Evolutionary conservation across 2,888 invertebrate species (phyloP).

Genomic region (Cataglyphis cursor): DNA sequence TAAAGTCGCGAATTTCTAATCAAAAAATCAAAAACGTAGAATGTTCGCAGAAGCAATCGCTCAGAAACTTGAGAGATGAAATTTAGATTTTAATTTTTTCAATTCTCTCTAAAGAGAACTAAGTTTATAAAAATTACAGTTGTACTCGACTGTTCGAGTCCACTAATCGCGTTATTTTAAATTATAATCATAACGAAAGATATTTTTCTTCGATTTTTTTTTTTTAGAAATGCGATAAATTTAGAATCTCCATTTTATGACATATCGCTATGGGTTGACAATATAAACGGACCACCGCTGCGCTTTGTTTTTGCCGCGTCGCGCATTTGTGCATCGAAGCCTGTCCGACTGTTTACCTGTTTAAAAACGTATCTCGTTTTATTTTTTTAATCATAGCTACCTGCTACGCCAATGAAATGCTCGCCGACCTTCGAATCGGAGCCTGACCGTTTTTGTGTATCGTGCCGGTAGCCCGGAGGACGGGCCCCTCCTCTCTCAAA

Average conservation of each 20-base stretch:
- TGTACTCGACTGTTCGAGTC: neutral
- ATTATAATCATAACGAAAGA: neutral
- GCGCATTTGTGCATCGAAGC: conserved; percentile 54
- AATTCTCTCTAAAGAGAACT: neutral
- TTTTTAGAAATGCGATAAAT: neutral
- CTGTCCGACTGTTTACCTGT: conserved; percentile 64
- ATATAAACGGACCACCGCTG: conserved; percentile 31
- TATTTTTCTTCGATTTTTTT: neutral
- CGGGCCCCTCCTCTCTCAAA: conserved; percentile 63
- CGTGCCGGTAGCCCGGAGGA: conserved; percentile 71
- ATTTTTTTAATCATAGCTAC: conserved; percentile 63
- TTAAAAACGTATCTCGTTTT: conserved; percentile 39
- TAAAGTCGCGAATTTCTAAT: neutral
- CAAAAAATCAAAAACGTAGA: neutral
- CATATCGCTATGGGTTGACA: neutral
- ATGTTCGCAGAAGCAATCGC: neutral
- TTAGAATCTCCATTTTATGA: neutral
- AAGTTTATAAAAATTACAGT: neutral
- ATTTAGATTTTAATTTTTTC: neutral
- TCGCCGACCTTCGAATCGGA: conserved; percentile 84
- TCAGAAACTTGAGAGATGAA: neutral
- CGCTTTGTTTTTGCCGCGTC: conserved; percentile 65
- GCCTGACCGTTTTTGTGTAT: conserved; percentile 83
- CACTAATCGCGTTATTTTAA: neutral
- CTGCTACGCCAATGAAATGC: conserved; percentile 83